A percentile compares a stretch with the other conserved stretches of the same genome.
phyloP scores from a whole-genome alignment of 2,113 vertebrate genomes.

The Phrynosoma blainvillii region DNA sequence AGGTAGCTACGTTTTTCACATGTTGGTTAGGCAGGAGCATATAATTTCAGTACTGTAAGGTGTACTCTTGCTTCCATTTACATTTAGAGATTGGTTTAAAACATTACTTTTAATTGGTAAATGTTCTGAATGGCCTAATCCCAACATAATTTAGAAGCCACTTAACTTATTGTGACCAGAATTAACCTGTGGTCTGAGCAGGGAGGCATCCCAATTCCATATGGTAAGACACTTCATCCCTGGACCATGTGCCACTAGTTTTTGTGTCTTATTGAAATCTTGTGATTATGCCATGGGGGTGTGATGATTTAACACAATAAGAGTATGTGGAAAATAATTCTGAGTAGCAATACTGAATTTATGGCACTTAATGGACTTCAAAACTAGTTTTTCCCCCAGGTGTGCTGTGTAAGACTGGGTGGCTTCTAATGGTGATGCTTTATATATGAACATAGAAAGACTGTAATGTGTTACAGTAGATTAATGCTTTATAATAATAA shows the following conservation, averaged over 20 bases:
- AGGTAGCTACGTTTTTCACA: not conserved
- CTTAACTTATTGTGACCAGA: not conserved
- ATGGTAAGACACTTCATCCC: too few relatives aligned
- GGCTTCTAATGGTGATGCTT: not conserved
- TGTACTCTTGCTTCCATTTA: not conserved
- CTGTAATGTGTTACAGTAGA: too few relatives aligned
- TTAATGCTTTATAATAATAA: too few relatives aligned
- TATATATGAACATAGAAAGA: not conserved
- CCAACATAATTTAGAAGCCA: not conserved
- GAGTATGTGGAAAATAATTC: not conserved
- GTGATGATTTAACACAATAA: not conserved
- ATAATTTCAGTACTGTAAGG: not conserved
- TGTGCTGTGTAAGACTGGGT: not conserved
- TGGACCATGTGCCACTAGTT: too few relatives aligned
- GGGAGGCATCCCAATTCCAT: too few relatives aligned
- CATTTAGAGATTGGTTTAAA: not conserved
- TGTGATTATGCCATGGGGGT: not conserved
- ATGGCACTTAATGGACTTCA: not conserved
- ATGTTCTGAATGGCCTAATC: not conserved
- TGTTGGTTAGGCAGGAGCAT: not conserved
- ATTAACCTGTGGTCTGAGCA: too few relatives aligned
- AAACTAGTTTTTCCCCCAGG: not conserved
- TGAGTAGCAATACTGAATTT: not conserved
- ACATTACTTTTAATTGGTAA: too few relatives aligned
- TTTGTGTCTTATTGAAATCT: not conserved